Percentiles rank a stretch among this genome's conserved stretches.
phyloP scores from a whole-genome alignment of 2,888 invertebrate genomes.

The Leptinotarsa haldemani region DNA sequence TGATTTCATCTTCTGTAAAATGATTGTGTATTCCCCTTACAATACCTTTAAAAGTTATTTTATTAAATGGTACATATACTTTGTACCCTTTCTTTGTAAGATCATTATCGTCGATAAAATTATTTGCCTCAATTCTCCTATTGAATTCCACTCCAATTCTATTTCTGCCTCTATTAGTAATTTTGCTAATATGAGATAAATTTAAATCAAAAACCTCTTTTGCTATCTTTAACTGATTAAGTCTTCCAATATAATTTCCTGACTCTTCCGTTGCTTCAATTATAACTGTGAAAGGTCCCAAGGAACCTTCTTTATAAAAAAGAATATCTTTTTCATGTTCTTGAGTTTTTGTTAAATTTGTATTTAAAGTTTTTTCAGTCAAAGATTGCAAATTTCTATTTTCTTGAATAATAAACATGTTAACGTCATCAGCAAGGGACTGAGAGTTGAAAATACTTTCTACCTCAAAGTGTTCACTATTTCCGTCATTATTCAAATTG shows the following conservation, averaged over 20 bases:
- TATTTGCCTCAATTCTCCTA: no score
- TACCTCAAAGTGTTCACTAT: not conserved
- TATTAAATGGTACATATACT: not conserved
- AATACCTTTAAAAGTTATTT: not conserved
- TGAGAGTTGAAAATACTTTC: not conserved
- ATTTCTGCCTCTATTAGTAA: not conserved
- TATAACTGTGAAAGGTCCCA: not conserved
- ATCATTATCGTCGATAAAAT: not conserved
- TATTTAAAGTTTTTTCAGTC: not conserved
- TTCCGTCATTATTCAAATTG: not conserved
- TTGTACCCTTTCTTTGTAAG: not conserved
- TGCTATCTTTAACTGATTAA: not conserved
- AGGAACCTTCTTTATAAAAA: not conserved
- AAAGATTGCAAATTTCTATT: not conserved
- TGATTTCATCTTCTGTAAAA: not conserved
- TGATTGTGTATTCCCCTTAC: not conserved
- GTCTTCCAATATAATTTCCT: not conserved
- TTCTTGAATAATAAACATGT: no score
- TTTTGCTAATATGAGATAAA: not conserved
- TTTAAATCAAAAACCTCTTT: not conserved
- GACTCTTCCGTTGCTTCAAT: conserved; percentile 2
- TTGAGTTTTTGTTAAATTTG: not conserved
- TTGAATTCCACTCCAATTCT: not conserved
- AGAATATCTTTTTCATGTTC: not conserved
- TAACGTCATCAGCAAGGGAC: not conserved